A percentile compares a stretch with the other conserved stretches of the same genome.
These are phyloP conservation scores for Sicus ferrugineus DNA, from an alignment of 2,888 invertebrate species.

Conservation along the genomic window DNA sequence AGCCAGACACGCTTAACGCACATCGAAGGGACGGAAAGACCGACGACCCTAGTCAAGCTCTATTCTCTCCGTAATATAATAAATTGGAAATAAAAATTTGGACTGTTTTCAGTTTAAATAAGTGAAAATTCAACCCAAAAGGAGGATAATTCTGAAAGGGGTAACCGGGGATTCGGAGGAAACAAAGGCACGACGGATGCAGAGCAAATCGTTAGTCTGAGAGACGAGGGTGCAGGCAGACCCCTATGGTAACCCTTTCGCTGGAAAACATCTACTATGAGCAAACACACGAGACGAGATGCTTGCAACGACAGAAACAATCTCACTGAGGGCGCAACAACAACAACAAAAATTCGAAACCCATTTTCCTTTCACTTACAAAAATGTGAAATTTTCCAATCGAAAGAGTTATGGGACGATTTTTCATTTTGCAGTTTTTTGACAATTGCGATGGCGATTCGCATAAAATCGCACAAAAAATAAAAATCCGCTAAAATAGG, in stretches of 20 bases:
- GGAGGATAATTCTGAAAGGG: background rate
- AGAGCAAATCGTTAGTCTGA: background rate
- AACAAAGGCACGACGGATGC: background rate
- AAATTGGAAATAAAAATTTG: constrained; percentile 45
- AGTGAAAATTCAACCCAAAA: constrained; percentile 45
- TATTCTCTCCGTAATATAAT: background rate
- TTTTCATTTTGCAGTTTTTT: constrained; percentile 49
- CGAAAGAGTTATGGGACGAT: constrained; percentile 44
- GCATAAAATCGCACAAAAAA: constrained; percentile 42
- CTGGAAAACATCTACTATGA: background rate
- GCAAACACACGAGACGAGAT: background rate
- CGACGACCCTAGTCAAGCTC: constrained; percentile 6
- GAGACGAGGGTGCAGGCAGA: constrained; percentile 19
- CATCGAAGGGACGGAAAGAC: background rate
- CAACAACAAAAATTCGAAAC: background rate
- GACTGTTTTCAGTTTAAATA: constrained; percentile 51
- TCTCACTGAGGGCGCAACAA: background rate
- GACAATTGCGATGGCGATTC: constrained; percentile 51
- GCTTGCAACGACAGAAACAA: background rate
- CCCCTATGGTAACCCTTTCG: constrained; percentile 13
- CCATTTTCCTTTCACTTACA: constrained; percentile 3
- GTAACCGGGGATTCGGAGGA: background rate
- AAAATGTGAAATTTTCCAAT: constrained; percentile 51
- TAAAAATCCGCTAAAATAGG: constrained; percentile 26
- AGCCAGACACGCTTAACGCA: constrained; percentile 20